Percentiles rank a stretch among this genome's conserved stretches.
These are phyloP conservation scores for Strigamia transsilvanica DNA, from an alignment of 2,888 invertebrate genomes.

Conservation along the genomic window DNA sequence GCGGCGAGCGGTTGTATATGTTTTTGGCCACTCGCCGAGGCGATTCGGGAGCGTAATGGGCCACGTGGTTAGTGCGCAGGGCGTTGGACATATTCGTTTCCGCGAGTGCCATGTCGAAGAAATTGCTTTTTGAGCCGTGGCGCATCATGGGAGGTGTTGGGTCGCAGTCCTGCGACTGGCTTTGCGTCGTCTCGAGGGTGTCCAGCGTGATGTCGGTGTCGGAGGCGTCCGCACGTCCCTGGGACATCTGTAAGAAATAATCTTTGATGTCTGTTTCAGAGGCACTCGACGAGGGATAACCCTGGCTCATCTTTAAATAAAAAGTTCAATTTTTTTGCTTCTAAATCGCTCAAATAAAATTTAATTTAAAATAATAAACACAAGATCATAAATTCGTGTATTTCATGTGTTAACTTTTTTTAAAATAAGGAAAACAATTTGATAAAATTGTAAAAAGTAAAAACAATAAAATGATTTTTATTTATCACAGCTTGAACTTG, in stretches of 20 bases:
- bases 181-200: constrained; percentile 56
- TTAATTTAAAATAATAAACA: too few relatives aligned
- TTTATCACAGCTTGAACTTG: too few relatives aligned
- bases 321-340: not conserved
- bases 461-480: too few relatives aligned
- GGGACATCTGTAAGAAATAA: constrained; percentile 56
- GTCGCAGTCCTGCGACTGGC: constrained; percentile 89
- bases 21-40: constrained; percentile 59
- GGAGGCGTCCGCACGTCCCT: constrained; percentile 60
- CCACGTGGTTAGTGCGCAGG: constrained; percentile 56
- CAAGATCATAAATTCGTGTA: too few relatives aligned
- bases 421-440: too few relatives aligned
- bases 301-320: not conserved
- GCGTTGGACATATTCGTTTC: constrained; percentile 58
- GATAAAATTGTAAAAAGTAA: too few relatives aligned
- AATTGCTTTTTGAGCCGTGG: constrained; percentile 84
- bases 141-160: constrained; percentile 78
- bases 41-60: constrained; percentile 62
- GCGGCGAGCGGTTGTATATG: constrained; percentile 76
- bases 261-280: constrained; percentile 1
- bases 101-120: constrained; percentile 80
- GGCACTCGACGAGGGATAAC: not conserved
- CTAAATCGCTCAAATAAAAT: not conserved
- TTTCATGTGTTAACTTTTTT: too few relatives aligned
- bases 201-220: constrained; percentile 87